Evolutionary conservation across 2,888 invertebrate genomes (phyloP), one percentile per base, ranked within the genome.

Genomic region (Phragmatobia fuliginosa): DNA sequence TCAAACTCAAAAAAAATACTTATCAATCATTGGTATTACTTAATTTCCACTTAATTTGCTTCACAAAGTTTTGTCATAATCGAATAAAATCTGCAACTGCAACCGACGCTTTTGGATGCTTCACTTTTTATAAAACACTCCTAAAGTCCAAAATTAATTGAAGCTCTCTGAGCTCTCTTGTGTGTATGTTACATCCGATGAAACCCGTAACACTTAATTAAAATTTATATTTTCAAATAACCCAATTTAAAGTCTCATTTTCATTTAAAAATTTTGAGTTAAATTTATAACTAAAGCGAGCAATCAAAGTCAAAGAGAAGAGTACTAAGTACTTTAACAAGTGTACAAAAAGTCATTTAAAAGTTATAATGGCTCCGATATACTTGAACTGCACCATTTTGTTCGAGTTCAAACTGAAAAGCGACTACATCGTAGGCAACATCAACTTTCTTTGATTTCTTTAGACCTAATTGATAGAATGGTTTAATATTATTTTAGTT

Each of bases 381-480:
- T 45, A 81, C 79, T 76, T 75, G 49, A 77, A 76, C 70, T 81
- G 71, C 67, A 74, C 68, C 72, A 66, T 74, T 68, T 67, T 60
- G 59, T 66, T 69, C 41, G 41, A 72, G 67, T 64, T 67, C 41
- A 31, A 32, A 70, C 60, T 68, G 45, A 62, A 71, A 70, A 70
- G 36, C 63, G 65, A 62, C 31, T 52, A 66, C 65, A 66, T 73
- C 70, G 45, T 18, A 33, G 52, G 33, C 52, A n/a, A n/a, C 18
- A 61, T 66, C 32, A 62, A 68, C 73, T 16, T 25, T 59, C 63
- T 62, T 38, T 58, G 64, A 62, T 67, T 74, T 73, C 59, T 71
- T 71, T 18, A 16, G n/a, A 38, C 71, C 18, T 75, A 73, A 71
- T 71, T 77, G 52, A 66, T 68, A 66, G 66, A 16, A 70, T 60